Percentiles rank a stretch among this genome's conserved stretches.
Conservation (phyloP, 2,888 invertebrate species). For the Athalia cordata region DNA sequence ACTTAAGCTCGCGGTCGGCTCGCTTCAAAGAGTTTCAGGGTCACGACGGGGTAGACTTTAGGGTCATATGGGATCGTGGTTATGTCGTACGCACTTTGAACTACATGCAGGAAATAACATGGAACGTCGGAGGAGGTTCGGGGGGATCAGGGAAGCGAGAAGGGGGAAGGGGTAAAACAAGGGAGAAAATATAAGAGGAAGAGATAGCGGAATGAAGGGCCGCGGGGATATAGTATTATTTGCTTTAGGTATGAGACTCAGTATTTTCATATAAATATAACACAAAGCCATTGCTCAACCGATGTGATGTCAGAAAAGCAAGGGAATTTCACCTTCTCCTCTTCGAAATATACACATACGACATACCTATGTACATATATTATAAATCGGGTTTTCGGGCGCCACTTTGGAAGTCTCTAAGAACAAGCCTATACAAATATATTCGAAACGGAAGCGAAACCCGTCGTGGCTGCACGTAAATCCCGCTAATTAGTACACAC, state of each 20-base stretch:
- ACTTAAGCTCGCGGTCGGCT: conserved; percentile 11
- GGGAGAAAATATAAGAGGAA: not conserved
- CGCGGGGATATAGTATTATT: not conserved
- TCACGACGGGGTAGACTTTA: conserved; percentile 24
- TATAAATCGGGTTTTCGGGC: too few species aligned
- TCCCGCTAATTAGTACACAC: conserved; percentile 29
- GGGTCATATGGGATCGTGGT: conserved; percentile 28
- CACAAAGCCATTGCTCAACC: conserved; percentile 36
- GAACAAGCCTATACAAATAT: not conserved
- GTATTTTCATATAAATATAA: conserved; percentile 21
- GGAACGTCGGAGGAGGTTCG: not conserved
- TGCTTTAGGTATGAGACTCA: conserved; percentile 19
- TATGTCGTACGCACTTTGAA: conserved; percentile 41
- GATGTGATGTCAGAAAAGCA: conserved; percentile 20
- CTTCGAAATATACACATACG: not conserved
- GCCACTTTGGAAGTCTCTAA: too few species aligned
- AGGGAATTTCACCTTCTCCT: not conserved
- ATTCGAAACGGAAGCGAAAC: not conserved
- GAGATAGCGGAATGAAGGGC: too few species aligned
- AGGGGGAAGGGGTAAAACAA: conserved; percentile 1
- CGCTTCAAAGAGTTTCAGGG: conserved; percentile 26
- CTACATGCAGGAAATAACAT: conserved; percentile 12
- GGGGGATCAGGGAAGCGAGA: conserved; percentile 19
- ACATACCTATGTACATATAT: not conserved
- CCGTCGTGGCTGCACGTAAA: conserved; percentile 1